Evolutionary conservation across 2,888 invertebrate species (phyloP).

Genomic region (Crioceris asparagi): DNA sequence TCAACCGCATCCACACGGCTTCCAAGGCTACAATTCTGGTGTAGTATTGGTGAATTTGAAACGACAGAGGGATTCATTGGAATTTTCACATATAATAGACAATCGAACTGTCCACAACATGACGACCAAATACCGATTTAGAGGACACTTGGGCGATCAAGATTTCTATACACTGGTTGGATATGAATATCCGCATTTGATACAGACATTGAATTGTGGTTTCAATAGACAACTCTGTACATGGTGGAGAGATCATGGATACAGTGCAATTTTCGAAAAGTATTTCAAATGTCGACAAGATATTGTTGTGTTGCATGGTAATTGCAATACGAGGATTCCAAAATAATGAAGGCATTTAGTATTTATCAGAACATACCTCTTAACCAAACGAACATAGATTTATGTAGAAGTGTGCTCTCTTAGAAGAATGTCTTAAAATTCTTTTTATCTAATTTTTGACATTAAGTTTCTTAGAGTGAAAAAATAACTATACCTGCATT

Average conservation of each 20-base stretch:
- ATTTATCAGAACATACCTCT: too few species aligned
- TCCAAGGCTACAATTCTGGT: conserved; percentile 74
- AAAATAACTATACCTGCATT: too few species aligned
- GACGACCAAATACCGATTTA: conserved; percentile 49
- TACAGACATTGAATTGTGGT: conserved; percentile 62
- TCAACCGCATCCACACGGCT: conserved; percentile 39
- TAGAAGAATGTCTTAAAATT: too few species aligned
- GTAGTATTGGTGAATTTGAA: conserved; percentile 61
- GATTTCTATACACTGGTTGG: conserved; percentile 67
- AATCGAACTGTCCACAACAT: conserved; percentile 44
- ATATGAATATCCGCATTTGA: conserved; percentile 57
- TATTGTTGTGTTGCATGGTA: conserved; percentile 61
- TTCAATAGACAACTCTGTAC: conserved; percentile 75
- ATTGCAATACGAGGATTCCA: conserved; percentile 63
- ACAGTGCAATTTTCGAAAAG: conserved; percentile 56
- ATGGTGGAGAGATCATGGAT: conserved; percentile 72
- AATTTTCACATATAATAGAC: conserved; percentile 47
- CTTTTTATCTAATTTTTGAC: too few species aligned
- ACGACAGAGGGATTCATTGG: conserved; percentile 50
- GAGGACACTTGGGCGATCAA: conserved; percentile 72
- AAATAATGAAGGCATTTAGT: too few species aligned
- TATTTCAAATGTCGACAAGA: conserved; percentile 59
- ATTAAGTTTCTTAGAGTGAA: too few species aligned
- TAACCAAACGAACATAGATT: too few species aligned
- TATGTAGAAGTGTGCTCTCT: too few species aligned